Conservation (phyloP, 2,888 invertebrate species). For the Anthoptus insignis region DNA sequence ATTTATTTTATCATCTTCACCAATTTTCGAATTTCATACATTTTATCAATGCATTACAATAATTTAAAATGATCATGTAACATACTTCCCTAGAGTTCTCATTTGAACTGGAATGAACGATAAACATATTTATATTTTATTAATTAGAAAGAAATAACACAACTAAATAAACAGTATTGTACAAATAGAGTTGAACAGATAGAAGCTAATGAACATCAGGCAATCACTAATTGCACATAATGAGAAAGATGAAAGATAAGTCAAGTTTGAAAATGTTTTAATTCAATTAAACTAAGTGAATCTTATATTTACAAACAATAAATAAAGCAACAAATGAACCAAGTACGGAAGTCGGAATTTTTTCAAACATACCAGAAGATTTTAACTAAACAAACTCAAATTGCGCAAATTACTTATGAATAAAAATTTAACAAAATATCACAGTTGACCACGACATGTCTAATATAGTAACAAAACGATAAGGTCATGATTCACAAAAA, state of each 20-base stretch:
- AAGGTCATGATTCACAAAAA: slow-evolving; percentile 54
- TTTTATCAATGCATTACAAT: slow-evolving; percentile 85
- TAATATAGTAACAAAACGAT: slow-evolving; percentile 70
- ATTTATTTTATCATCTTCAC: slow-evolving; percentile 86
- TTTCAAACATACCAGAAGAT: slow-evolving; percentile 62
- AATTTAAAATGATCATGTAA: slow-evolving; percentile 85
- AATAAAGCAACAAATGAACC: slow-evolving; percentile 81
- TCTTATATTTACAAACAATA: slow-evolving; percentile 84
- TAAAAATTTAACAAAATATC: slow-evolving; percentile 86
- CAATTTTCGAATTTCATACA: slow-evolving; percentile 85
- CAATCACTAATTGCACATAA: slow-evolving; percentile 82
- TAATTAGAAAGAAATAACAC: slow-evolving; percentile 82
- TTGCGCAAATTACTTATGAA: slow-evolving; percentile 75
- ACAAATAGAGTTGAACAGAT: slow-evolving; percentile 66
- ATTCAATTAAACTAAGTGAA: slow-evolving; percentile 65
- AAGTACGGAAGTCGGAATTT: slow-evolving; percentile 61
- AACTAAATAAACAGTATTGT: slow-evolving; percentile 77
- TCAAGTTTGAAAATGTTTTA: slow-evolving; percentile 68
- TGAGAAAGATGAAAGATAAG: slow-evolving; percentile 54
- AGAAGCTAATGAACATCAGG: slow-evolving; percentile 61
- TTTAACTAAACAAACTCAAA: slow-evolving; percentile 66
- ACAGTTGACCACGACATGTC: slow-evolving; percentile 85
- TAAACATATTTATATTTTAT: slow-evolving; percentile 83
- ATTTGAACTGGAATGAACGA: slow-evolving; percentile 86
- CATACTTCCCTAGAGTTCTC: slow-evolving; percentile 81